These are phyloP conservation scores for Lerista edwardsae DNA, from an alignment of 2,797 vertebrate species.

Conservation along the genomic window DNA sequence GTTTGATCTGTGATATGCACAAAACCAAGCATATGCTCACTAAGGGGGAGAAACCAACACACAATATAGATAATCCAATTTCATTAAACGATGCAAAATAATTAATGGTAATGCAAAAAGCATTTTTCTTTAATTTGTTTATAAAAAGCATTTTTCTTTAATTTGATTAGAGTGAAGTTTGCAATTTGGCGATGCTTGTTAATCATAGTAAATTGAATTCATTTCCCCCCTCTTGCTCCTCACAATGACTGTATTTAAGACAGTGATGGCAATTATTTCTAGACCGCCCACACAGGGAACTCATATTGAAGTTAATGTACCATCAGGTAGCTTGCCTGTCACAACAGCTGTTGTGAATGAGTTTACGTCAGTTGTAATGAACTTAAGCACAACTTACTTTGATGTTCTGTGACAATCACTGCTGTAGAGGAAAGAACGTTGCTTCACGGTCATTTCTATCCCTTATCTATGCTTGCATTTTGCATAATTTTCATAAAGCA, in stretches of 20 bases:
- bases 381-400: not conserved
- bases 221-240: not conserved
- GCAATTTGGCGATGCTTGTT: constrained; percentile 39
- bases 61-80: constrained; percentile 53
- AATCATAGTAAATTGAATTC: constrained; percentile 24
- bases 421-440: not conserved
- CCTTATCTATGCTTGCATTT: constrained; percentile 14
- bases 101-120: constrained; percentile 42
- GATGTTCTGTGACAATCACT: not conserved
- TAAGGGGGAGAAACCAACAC: constrained; percentile 48
- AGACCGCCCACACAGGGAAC: constrained; percentile 29
- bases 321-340: constrained; percentile 18
- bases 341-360: constrained; percentile 31
- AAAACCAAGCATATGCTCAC: constrained; percentile 80
- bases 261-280: constrained; percentile 11
- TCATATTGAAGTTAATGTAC: constrained; percentile 28
- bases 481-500: not conserved
- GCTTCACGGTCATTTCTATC: not conserved
- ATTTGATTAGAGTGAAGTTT: constrained; percentile 36
- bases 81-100: constrained; percentile 38
- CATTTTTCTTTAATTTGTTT: constrained; percentile 54
- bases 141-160: constrained; percentile 52
- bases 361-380: not conserved
- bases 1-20: constrained; percentile 74
- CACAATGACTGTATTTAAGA: constrained; percentile 29